Evolutionary conservation across 2,113 vertebrate species (phyloP).

Genomic region (Myiozetetes cayanensis): DNA sequence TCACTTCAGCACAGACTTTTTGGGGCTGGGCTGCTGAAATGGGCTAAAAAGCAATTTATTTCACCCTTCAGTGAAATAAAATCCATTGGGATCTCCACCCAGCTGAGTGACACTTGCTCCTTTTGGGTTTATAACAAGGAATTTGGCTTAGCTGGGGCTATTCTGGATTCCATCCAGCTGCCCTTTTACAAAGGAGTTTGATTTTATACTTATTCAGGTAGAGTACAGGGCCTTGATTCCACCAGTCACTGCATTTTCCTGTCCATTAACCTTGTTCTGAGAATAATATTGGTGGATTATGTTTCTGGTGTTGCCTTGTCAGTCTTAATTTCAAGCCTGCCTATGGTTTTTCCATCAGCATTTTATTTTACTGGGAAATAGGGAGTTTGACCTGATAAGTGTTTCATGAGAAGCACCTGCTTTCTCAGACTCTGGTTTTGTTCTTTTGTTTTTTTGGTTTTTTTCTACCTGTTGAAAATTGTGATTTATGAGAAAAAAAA

Average conservation of each 20-base stretch:
- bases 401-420: background rate
- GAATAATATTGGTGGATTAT: background rate
- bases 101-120: no score
- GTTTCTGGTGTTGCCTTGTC: constrained; percentile 11
- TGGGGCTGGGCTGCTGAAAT: background rate
- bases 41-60: background rate
- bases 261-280: constrained; percentile 8
- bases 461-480: background rate
- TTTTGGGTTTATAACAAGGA: background rate
- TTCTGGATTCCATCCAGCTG: background rate
- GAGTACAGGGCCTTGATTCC: background rate
- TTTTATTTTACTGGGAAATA: constrained; percentile 30
- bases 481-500: background rate
- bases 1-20: accelerated
- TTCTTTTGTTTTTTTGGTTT: accelerated
- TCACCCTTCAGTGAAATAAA: background rate
- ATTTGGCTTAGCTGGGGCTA: background rate
- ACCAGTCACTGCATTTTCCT: background rate
- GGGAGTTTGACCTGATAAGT: background rate
- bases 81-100: background rate
- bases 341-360: background rate
- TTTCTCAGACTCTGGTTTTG: background rate
- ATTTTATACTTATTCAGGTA: background rate
- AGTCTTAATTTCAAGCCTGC: constrained; percentile 9
- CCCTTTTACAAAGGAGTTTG: background rate